Evolutionary conservation across 2,797 vertebrate genomes (phyloP), one percentile per base, ranked within the genome.

Genomic region (Pangasius larnaudii): DNA sequence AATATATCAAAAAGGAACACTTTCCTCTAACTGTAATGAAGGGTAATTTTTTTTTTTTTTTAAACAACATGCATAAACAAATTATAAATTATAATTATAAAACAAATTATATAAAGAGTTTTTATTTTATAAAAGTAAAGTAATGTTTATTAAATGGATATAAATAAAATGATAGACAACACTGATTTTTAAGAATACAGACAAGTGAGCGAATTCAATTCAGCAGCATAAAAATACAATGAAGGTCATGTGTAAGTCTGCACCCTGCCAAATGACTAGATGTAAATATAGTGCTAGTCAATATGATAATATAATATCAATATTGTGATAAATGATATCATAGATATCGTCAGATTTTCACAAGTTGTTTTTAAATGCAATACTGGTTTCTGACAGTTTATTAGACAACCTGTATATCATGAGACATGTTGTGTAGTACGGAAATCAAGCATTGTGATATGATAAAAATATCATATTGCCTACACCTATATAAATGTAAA

Each of bases 1-100:
- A 58, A 91, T 86, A 86, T 89, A 89, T 90, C 24, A 86, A 74
- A 46, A 89, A 89, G 69, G 90, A 92, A 93, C 80, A 53, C 51
- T 71, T 67, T 53, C 8, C 1, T 59, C 30, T 10, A 83, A 33
- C 4, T 16, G 42, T 69, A 72, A 72, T 46, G 91, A 92, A 91
- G 86, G 63, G n/a, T 33, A n/a, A n/a, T n/a, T n/a, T n/a, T n/a
- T n/a, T n/a, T n/a, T n/a, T n/a, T n/a, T n/a, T n/a, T n/a, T n/a
- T n/a, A n/a, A 42, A 61, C 56, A 84, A 33, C 49, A 82, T 85
- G 33, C 33, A 85, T n/a, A n/a, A n/a, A 1, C 5, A 39, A 80
- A 80, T 16, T 42, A 53, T 69, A 56, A n/a, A n/a, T n/a, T n/a
- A n/a, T n/a, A n/a, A n/a, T n/a, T n/a, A n/a, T n/a, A n/a, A n/a